Evolutionary conservation across 2,113 vertebrate genomes (phyloP).

Genomic region (Neogobius melanostomus): DNA sequence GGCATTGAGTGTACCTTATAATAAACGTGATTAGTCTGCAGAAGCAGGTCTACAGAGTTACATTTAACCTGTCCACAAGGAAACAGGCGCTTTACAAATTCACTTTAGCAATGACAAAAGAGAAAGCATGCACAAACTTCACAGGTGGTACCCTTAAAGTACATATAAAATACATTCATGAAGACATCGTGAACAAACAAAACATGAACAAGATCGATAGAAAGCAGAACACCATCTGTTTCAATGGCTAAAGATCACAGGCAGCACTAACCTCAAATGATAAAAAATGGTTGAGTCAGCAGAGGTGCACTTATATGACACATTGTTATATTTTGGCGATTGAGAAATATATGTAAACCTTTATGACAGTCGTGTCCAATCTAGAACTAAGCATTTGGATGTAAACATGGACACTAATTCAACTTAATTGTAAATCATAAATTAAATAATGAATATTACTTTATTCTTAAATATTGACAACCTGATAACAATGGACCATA

Average conservation of each 20-base stretch:
- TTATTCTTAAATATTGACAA: background rate
- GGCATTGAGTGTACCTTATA: constrained; percentile 4
- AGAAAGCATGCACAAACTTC: constrained; percentile 19
- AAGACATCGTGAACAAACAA: constrained; percentile 48
- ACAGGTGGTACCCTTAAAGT: constrained; percentile 39
- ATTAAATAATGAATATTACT: background rate
- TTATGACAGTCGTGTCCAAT: background rate
- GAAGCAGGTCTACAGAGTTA: constrained; percentile 21
- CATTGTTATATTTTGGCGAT: constrained; percentile 13
- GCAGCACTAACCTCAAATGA: constrained; percentile 37
- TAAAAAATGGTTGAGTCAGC: constrained; percentile 16
- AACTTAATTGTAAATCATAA: background rate
- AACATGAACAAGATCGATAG: constrained; percentile 30
- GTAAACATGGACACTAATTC: background rate
- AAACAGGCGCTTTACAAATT: constrained; percentile 12
- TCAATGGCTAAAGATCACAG: constrained; percentile 32
- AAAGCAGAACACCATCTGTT: constrained; percentile 51
- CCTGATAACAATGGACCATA: background rate
- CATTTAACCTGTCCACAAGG: background rate
- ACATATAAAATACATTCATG: constrained; percentile 76
- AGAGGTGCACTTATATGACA: background rate
- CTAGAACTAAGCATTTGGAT: background rate
- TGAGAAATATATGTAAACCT: constrained; percentile 3
- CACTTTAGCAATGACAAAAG: constrained; percentile 3
- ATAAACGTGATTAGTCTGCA: constrained; percentile 17